phyloP scores from a whole-genome alignment of 2,113 vertebrate species.

The Bungarus multicinctus region DNA sequence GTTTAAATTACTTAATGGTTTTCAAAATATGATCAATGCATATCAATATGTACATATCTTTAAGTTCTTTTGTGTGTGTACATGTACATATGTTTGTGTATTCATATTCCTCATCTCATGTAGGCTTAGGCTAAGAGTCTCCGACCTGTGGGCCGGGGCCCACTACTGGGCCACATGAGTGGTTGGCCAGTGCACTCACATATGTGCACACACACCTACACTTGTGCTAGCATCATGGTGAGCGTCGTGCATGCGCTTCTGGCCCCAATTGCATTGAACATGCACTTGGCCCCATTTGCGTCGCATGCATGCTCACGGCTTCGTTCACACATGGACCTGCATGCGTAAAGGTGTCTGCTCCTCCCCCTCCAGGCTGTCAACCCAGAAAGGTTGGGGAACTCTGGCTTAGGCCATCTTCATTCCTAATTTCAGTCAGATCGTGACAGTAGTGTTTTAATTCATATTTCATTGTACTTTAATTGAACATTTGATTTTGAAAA shows the following conservation, averaged over 20 bases:
- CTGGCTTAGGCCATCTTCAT: not conserved
- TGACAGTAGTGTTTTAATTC: not conserved
- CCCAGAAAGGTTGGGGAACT: too few species aligned
- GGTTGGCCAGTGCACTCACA: too few species aligned
- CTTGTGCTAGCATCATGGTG: too few species aligned
- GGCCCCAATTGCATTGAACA: too few species aligned
- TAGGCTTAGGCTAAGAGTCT: not conserved
- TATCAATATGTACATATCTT: not conserved
- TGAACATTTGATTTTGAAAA: not conserved
- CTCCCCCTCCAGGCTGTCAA: too few species aligned
- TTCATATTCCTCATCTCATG: not conserved
- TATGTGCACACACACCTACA: too few species aligned
- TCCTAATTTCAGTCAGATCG: not conserved
- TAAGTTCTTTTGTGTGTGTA: not conserved
- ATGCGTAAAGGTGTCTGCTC: too few species aligned
- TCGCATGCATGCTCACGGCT: too few species aligned
- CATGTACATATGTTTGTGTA: not conserved
- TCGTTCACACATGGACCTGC: rapidly evolving
- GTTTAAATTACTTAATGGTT: not conserved
- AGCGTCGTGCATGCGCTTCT: too few species aligned
- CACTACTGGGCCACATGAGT: too few species aligned
- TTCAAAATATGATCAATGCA: not conserved
- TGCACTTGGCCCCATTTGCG: too few species aligned
- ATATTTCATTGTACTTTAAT: not conserved
- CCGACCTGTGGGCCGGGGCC: too few species aligned